phyloP scores from a whole-genome alignment of 1,140 invertebrate genomes.

The Grapholita molesta region DNA sequence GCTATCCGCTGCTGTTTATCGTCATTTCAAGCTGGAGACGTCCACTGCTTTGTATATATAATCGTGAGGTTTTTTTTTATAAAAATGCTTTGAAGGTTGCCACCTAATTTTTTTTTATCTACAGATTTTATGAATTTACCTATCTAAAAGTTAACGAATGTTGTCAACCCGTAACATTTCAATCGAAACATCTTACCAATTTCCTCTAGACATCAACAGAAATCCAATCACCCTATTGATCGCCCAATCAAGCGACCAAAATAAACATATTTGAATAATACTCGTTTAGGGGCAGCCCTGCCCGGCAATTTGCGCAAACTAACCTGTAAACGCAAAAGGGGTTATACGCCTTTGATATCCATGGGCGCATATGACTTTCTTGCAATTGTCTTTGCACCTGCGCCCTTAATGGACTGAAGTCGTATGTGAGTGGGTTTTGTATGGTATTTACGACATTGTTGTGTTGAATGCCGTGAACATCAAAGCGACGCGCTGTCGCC shows the following conservation, averaged over 20 bases:
- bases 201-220: not conserved
- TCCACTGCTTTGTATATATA: too few relatives aligned
- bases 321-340: not conserved
- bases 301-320: slow-evolving; percentile 41
- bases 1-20: too few relatives aligned
- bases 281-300: slow-evolving; percentile 36
- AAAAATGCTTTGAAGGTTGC: not conserved
- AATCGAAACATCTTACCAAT: not conserved
- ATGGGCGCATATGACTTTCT: not conserved
- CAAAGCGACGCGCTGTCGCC: slow-evolving; percentile 5
- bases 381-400: not conserved
- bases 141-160: not conserved
- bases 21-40: too few relatives aligned
- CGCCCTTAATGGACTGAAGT: not conserved
- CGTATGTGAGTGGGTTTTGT: not conserved
- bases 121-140: too few relatives aligned
- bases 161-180: not conserved
- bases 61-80: not conserved
- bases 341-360: not conserved
- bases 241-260: slow-evolving; percentile 42
- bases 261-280: slow-evolving; percentile 59
- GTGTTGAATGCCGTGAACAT: not conserved
- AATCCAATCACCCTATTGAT: slow-evolving; percentile 12
- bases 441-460: not conserved
- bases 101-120: too few relatives aligned